Evolutionary conservation across 2,797 vertebrate genomes (phyloP).

Genomic region (Onychomys torridus): DNA sequence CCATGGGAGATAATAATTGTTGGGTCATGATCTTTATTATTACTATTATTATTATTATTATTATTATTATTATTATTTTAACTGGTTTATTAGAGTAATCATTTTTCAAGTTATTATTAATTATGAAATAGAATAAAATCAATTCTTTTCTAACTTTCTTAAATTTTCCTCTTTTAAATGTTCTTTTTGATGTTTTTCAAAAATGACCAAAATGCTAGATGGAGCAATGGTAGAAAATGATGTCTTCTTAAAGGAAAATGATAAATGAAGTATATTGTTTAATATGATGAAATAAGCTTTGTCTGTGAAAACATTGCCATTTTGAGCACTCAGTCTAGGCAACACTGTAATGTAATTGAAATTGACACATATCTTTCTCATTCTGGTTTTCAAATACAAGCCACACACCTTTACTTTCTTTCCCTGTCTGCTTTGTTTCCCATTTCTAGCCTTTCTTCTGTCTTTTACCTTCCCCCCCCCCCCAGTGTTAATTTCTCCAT

Average conservation of each 20-base stretch:
- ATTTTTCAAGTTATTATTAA: conserved; percentile 4
- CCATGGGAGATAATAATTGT: conserved; percentile 1
- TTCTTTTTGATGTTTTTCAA: conserved; percentile 32
- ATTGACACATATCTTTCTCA: background rate
- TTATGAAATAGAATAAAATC: background rate
- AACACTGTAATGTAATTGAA: background rate
- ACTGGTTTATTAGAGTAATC: background rate
- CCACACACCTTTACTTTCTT: background rate
- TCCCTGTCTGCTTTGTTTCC: background rate
- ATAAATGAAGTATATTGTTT: background rate
- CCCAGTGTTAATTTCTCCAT: background rate
- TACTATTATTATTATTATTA: conserved; percentile 28
- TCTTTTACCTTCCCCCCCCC: background rate
- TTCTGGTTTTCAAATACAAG: background rate
- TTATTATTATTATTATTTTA: conserved; percentile 26
- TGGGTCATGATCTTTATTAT: background rate
- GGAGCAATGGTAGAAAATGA: background rate
- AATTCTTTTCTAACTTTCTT: conserved; percentile 45
- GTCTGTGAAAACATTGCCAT: conserved; percentile 16
- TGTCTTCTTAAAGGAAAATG: conserved; percentile 26
- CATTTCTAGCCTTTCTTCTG: background rate
- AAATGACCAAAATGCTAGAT: background rate
- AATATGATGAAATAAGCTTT: conserved; percentile 41
- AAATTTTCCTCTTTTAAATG: background rate
- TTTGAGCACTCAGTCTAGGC: background rate